These are phyloP conservation scores for Capitella teleta DNA, from an alignment of 1,140 invertebrate species.

Conservation along the genomic window DNA sequence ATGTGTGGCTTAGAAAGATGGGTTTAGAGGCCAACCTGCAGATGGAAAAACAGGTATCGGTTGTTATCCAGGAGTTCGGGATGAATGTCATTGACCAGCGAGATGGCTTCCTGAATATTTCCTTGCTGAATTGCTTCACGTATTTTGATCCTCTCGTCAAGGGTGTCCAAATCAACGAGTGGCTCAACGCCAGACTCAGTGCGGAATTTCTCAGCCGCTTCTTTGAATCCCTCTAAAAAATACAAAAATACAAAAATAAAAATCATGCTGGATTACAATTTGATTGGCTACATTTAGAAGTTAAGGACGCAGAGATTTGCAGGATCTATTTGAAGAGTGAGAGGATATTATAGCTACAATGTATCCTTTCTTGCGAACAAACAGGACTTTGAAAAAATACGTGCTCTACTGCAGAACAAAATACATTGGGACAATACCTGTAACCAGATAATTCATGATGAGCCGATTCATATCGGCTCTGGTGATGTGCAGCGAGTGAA, in stretches of 20 bases:
- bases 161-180: constrained; percentile 70
- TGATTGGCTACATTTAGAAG: no score
- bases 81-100: constrained; percentile 84
- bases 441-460: constrained; percentile 97
- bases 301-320: no score
- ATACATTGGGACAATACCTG: constrained; percentile 53
- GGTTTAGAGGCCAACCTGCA: constrained; percentile 68
- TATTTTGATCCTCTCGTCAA: constrained; percentile 89
- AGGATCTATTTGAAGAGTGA: no score
- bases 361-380: no score
- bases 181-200: constrained; percentile 82
- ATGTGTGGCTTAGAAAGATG: no score
- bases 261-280: no score
- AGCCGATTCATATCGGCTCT: constrained; percentile 88
- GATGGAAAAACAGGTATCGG: constrained; percentile 86
- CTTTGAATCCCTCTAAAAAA: constrained; percentile 84
- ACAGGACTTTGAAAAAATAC: no score
- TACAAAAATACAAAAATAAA: no score
- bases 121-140: constrained; percentile 88
- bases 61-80: constrained; percentile 91
- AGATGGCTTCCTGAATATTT: constrained; percentile 81
- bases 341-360: no score
- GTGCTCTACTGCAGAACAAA: no score
- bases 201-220: constrained; percentile 93
- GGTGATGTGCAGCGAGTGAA: constrained; percentile 71